Conservation (phyloP, 2,888 invertebrate species). For the Keiferia lycopersicella region DNA sequence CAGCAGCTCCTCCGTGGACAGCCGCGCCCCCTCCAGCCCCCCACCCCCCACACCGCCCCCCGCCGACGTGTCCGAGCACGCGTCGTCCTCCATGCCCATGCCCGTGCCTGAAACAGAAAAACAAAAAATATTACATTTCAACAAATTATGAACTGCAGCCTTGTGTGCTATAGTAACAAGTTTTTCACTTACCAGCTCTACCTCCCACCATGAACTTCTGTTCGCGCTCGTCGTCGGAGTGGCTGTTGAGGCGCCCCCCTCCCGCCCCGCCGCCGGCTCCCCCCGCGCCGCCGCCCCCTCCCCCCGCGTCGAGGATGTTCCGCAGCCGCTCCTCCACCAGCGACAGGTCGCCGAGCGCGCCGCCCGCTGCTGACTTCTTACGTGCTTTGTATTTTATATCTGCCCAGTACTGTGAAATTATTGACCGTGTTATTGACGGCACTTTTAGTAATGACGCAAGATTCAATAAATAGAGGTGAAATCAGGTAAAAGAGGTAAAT, state of each 20-base stretch:
- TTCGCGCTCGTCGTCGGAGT: conserved; percentile 66
- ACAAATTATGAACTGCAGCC: not conserved
- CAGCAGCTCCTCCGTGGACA: conserved; percentile 67
- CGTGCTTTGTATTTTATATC: conserved; percentile 74
- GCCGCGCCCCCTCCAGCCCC: conserved; percentile 44
- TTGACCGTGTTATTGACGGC: too few relatives aligned
- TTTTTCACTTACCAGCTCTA: not conserved
- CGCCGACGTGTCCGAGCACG: conserved; percentile 61
- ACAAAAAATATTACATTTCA: not conserved
- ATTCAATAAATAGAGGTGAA: too few relatives aligned
- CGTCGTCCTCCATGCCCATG: conserved; percentile 56
- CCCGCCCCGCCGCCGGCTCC: conserved; percentile 29
- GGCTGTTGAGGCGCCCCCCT: conserved; percentile 37
- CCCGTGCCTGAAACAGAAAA: not conserved
- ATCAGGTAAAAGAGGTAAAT: too few relatives aligned
- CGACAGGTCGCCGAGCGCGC: conserved; percentile 67
- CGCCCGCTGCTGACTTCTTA: conserved; percentile 68
- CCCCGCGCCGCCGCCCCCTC: conserved; percentile 34
- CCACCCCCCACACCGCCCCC: conserved; percentile 34
- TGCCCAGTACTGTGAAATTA: conserved; percentile 64
- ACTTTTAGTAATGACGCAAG: too few relatives aligned
- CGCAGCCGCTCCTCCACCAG: conserved; percentile 66
- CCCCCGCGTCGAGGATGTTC: conserved; percentile 50
- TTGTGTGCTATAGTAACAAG: not conserved
- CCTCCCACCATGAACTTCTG: conserved; percentile 37